A percentile compares a stretch with the other conserved stretches of the same genome.
These are phyloP conservation scores for Paralichthys olivaceus DNA, from an alignment of 2,113 vertebrate species.

Conservation along the genomic window DNA sequence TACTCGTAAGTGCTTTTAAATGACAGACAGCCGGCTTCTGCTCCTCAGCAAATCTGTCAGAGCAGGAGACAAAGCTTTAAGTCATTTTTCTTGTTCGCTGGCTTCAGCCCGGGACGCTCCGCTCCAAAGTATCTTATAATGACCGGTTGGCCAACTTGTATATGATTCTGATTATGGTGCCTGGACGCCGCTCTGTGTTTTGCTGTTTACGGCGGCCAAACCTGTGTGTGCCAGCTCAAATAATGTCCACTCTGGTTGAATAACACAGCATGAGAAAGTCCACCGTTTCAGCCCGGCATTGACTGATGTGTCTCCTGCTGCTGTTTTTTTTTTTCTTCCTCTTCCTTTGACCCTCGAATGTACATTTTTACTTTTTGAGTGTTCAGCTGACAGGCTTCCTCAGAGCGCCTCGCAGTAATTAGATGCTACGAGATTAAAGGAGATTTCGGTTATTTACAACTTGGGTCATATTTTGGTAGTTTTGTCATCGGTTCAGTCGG, in stretches of 20 bases:
- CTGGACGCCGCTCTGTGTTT: slow-evolving; percentile 63
- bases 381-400: slow-evolving; percentile 17
- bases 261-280: slow-evolving; percentile 59
- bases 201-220: slow-evolving; percentile 45
- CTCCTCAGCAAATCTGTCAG: slow-evolving; percentile 46
- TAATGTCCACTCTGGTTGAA: slow-evolving; percentile 64
- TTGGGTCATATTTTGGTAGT: slow-evolving; percentile 22
- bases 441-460: slow-evolving; percentile 32
- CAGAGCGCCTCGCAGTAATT: slow-evolving; percentile 12
- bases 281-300: slow-evolving; percentile 10
- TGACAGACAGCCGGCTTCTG: slow-evolving; percentile 11
- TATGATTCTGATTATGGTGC: slow-evolving; percentile 71
- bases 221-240: slow-evolving; percentile 58
- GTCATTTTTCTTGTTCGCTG: slow-evolving; percentile 41
- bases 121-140: slow-evolving; percentile 70
- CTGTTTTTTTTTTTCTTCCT: slow-evolving; percentile 3
- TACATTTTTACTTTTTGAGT: slow-evolving; percentile 35
- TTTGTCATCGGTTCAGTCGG: neutral
- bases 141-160: slow-evolving; percentile 62
- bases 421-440: slow-evolving; percentile 29
- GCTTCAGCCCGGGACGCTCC: slow-evolving; percentile 4
- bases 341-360: slow-evolving; percentile 12
- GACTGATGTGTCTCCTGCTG: slow-evolving; percentile 40
- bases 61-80: slow-evolving; percentile 29
- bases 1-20: slow-evolving; percentile 30